Conservation (phyloP, 2,888 invertebrate genomes). For the Galerucella calmariensis region DNA sequence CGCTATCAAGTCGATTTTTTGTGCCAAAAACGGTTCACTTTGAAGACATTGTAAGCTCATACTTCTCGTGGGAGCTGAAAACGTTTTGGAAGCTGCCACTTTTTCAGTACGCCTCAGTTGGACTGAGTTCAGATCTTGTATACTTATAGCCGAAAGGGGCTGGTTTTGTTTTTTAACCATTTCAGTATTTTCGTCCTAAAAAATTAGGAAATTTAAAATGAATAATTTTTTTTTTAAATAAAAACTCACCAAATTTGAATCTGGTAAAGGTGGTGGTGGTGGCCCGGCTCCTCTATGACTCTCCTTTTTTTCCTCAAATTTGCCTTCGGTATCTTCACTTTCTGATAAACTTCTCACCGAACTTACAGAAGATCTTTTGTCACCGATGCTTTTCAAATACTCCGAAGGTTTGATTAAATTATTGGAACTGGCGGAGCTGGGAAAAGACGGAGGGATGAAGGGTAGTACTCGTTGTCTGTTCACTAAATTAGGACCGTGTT, state of each 20-base stretch:
- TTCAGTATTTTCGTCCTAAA: conserved; percentile 42
- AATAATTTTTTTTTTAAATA: background rate
- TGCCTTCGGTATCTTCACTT: conserved; percentile 57
- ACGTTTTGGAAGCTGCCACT: conserved; percentile 81
- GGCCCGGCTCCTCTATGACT: conserved; percentile 62
- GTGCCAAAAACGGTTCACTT: conserved; percentile 77
- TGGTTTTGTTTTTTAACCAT: conserved; percentile 71
- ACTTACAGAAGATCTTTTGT: conserved; percentile 67
- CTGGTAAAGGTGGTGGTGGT: conserved; percentile 65
- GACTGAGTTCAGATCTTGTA: conserved; percentile 87
- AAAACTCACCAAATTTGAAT: conserved; percentile 17
- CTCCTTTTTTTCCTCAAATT: conserved; percentile 50
- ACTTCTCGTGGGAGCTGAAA: conserved; percentile 82
- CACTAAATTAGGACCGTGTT: conserved; percentile 72
- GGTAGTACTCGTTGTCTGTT: conserved; percentile 88
- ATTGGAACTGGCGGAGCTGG: conserved; percentile 75
- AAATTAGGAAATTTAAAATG: background rate
- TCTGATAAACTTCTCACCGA: conserved; percentile 63
- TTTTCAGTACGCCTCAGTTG: conserved; percentile 81
- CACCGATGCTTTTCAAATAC: conserved; percentile 86
- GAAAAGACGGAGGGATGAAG: conserved; percentile 92
- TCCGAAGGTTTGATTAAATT: conserved; percentile 92
- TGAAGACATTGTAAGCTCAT: conserved; percentile 80
- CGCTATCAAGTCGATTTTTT: conserved; percentile 89
- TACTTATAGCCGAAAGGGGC: conserved; percentile 88